Conservation (phyloP, 2,888 invertebrate genomes). For the Synanthedon myopaeformis region DNA sequence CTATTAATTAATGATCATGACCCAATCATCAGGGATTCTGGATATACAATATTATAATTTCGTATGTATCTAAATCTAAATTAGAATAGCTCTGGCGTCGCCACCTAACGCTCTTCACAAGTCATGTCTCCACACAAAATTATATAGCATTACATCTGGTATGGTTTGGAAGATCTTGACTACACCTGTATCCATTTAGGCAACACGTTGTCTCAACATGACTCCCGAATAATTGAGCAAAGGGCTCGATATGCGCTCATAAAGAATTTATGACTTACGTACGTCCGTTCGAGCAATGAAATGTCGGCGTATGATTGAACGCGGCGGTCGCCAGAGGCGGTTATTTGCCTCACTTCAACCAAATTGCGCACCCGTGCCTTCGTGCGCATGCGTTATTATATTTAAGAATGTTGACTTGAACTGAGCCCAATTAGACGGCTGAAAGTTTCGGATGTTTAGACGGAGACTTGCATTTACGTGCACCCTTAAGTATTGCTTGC, state of each 20-base stretch:
- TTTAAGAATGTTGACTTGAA: constrained; percentile 21
- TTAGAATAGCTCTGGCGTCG: too few relatives aligned
- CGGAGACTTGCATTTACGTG: not conserved
- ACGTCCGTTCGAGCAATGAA: constrained; percentile 18
- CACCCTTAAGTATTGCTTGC: not conserved
- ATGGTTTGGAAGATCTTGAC: too few relatives aligned
- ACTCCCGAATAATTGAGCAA: not conserved
- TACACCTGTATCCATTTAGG: not conserved
- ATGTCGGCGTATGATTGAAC: constrained; percentile 37
- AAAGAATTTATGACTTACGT: not conserved
- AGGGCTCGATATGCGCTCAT: not conserved
- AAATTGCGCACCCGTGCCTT: constrained; percentile 54
- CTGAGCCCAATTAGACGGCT: not conserved
- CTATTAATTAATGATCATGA: too few relatives aligned
- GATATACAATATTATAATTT: too few relatives aligned
- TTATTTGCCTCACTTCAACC: constrained; percentile 60
- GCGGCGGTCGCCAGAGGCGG: constrained; percentile 40
- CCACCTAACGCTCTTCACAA: too few relatives aligned
- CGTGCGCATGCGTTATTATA: constrained; percentile 33
- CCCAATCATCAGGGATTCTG: too few relatives aligned
- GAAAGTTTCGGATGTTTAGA: not conserved
- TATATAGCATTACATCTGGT: too few relatives aligned
- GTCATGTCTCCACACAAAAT: too few relatives aligned
- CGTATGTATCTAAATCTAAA: too few relatives aligned
- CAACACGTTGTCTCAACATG: not conserved